These are phyloP conservation scores for Tenebrosternarchus preto DNA, from an alignment of 2,113 vertebrate species.

Conservation along the genomic window DNA sequence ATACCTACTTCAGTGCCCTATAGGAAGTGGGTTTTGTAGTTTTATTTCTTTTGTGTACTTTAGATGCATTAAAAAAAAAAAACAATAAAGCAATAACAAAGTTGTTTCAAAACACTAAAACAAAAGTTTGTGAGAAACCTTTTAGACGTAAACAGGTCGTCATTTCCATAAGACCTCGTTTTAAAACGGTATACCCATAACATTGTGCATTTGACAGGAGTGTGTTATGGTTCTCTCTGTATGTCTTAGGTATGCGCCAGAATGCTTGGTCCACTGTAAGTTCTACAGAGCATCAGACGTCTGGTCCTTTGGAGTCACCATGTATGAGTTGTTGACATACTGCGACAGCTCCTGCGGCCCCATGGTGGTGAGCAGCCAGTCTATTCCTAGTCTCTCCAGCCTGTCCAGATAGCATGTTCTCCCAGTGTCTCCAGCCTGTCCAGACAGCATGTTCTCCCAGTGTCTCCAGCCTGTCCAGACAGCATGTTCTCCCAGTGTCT, in stretches of 20 bases:
- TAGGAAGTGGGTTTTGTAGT: too few relatives aligned
- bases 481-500: not conserved
- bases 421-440: not conserved
- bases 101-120: too few relatives aligned
- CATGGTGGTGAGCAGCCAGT: conserved; percentile 78
- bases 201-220: not conserved
- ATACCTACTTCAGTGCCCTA: too few relatives aligned
- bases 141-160: too few relatives aligned
- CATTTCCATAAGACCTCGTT: too few relatives aligned
- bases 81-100: too few relatives aligned
- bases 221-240: conserved; percentile 4
- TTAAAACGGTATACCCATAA: too few relatives aligned
- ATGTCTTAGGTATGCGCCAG: conserved; percentile 87
- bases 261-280: conserved; percentile 90
- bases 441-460: too few relatives aligned
- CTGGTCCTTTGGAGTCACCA: conserved; percentile 95
- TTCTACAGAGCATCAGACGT: conserved; percentile 95
- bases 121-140: too few relatives aligned
- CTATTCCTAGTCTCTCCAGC: not conserved
- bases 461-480: too few relatives aligned
- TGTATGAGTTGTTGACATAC: conserved; percentile 94
- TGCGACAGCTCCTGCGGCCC: conserved; percentile 86
- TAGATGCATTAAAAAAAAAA: too few relatives aligned
- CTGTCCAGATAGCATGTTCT: not conserved
- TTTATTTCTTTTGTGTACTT: too few relatives aligned